Conservation (phyloP, 2,888 invertebrate species). For the Chalcis sispes region DNA sequence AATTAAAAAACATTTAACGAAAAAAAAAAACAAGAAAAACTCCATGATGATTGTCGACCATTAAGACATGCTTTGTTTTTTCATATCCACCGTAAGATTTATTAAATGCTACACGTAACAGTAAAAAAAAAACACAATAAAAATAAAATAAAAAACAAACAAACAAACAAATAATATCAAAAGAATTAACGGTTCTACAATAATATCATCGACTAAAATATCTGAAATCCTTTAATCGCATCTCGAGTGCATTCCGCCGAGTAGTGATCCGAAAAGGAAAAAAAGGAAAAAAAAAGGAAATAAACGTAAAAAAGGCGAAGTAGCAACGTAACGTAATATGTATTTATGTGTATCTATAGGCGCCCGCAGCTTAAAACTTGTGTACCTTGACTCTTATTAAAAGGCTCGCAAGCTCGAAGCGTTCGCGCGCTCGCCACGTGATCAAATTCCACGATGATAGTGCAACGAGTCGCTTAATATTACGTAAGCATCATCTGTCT, state of each 20-base stretch:
- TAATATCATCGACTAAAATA: slow-evolving; percentile 18
- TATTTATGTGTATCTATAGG: background rate
- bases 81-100: no score
- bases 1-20: no score
- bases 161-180: no score
- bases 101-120: slow-evolving; percentile 15
- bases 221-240: slow-evolving; percentile 22
- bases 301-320: slow-evolving; percentile 10
- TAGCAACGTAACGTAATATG: background rate
- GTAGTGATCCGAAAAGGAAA: slow-evolving; percentile 11
- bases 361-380: slow-evolving; percentile 32
- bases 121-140: slow-evolving; percentile 9
- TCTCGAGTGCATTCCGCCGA: background rate
- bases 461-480: slow-evolving; percentile 48
- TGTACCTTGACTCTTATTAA: slow-evolving; percentile 45
- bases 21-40: no score
- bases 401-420: slow-evolving; percentile 43
- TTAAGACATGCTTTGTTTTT: no score
- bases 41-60: no score
- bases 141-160: no score
- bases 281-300: background rate
- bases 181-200: slow-evolving; percentile 15
- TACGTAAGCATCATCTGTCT: slow-evolving; percentile 45
- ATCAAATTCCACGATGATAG: slow-evolving; percentile 52
- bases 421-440: slow-evolving; percentile 38